Conservation (phyloP, 2,888 invertebrate species). For the Tineola bisselliella region DNA sequence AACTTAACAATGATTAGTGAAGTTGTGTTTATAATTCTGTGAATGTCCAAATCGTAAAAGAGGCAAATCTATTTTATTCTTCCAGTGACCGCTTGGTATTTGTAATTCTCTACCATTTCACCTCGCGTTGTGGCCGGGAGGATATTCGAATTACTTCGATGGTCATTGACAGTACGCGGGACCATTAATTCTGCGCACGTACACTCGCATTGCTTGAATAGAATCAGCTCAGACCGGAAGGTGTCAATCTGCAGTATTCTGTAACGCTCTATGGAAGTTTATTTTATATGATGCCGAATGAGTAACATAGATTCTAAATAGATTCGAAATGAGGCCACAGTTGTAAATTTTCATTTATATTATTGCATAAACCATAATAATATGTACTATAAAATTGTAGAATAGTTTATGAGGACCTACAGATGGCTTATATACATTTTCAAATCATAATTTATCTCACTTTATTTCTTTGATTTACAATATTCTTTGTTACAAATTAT, state of each 20-base stretch:
- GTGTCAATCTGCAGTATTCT: constrained; percentile 15
- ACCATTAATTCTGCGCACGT: constrained; percentile 16
- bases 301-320: constrained; percentile 11
- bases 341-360: constrained; percentile 11
- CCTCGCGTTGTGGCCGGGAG: background rate
- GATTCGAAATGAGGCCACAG: constrained; percentile 10
- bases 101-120: background rate
- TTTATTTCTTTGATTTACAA: background rate
- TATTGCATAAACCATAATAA: constrained; percentile 11
- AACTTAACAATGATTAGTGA: constrained; percentile 6
- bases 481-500: background rate
- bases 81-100: background rate
- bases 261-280: constrained; percentile 8
- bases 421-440: background rate
- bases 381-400: background rate
- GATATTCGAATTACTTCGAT: constrained; percentile 10
- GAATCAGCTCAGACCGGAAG: constrained; percentile 14
- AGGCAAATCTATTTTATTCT: background rate
- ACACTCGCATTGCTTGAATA: constrained; percentile 10
- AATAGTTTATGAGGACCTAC: background rate
- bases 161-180: constrained; percentile 10
- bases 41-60: background rate
- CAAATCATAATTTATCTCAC: background rate
- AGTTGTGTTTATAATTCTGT: background rate
- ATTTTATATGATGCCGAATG: background rate